Base-by-base conservation (phyloP, 37 sponge, comb jelly and placozoan genomes). In the Hexactinellida sp. region DNA sequence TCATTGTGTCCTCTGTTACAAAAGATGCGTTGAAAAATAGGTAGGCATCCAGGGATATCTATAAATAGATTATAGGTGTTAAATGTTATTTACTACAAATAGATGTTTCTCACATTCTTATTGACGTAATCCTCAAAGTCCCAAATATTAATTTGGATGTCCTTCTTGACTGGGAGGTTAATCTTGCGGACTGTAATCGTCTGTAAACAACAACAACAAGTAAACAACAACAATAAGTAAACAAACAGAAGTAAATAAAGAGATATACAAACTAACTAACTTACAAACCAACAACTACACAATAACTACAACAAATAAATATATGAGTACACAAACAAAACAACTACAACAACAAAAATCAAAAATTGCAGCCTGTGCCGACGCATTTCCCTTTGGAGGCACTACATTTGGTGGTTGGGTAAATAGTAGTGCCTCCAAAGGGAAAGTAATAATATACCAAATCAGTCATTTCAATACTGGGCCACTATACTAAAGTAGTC, bases 101-200 rank as follows among this genome's bases (percentile, higher is more conserved):
- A n/a, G n/a, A n/a, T n/a, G n/a, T n/a, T 25, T 21, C 76, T 63
- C 13, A 63, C 76, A 25, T 63, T n/a, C 3, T 28, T 63, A n/a
- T 25, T 1, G 32, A 63, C 25, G 13, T 63, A 21, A 7, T 63
- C 76, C 5, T 63, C 76, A n/a, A 63, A 63, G 30, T 63, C 30
- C 76, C 76, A 63, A 63, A 63, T 25, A n/a, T 63, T 63, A 7
- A 63, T 28, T n/a, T 63, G 76, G 25, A 63, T n/a, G 76, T 63
- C 34, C 5, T 63, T 63, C 76, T n/a, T 63, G 28, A 63, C 34
- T 23, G 34, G 32, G 34, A 63, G 76, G 34, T 63, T 63, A 32
- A 63, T 63, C 1, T 63, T 28, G 34, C 76, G 76, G 13, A 63
- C 13, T n/a, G 76, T 63, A 7, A 63, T 63, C 5, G 34, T 23